These are phyloP conservation scores for Eretmochelys imbricata DNA, from an alignment of 2,113 vertebrate species.

Conservation along the genomic window DNA sequence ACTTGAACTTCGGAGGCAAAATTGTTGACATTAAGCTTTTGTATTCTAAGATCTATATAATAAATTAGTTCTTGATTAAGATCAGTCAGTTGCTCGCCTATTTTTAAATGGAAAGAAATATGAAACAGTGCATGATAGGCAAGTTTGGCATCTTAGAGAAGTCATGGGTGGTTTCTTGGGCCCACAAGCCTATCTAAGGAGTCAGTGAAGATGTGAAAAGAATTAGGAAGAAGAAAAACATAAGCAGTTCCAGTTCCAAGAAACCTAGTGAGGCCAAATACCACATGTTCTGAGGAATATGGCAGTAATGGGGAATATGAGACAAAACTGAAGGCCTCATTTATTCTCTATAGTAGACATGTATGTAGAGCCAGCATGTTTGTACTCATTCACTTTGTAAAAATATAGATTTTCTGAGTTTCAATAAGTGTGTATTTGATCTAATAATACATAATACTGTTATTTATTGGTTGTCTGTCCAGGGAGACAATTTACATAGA, in stretches of 20 bases:
- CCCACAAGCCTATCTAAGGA: background rate
- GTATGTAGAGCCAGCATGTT: background rate
- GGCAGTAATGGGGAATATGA: accelerated
- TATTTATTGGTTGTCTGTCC: too few species aligned
- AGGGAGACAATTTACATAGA: too few species aligned
- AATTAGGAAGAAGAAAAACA: background rate
- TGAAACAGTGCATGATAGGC: background rate
- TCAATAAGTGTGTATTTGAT: background rate
- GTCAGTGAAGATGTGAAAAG: background rate
- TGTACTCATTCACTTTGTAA: background rate
- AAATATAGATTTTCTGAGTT: background rate
- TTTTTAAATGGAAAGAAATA: background rate
- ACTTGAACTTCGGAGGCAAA: background rate
- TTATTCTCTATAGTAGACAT: background rate
- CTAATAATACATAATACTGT: background rate
- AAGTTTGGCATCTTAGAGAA: background rate
- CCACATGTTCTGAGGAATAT: background rate
- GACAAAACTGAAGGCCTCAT: background rate
- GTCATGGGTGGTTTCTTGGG: background rate
- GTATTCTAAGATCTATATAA: background rate
- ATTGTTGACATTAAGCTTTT: background rate
- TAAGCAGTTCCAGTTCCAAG: background rate
- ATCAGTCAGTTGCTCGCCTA: background rate
- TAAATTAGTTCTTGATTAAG: background rate
- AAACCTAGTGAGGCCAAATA: accelerated